A percentile compares a stretch with the other conserved stretches of the same genome.
Evolutionary conservation across 2,113 vertebrate species (phyloP).

Genomic region (Entomyzon cyanotis): DNA sequence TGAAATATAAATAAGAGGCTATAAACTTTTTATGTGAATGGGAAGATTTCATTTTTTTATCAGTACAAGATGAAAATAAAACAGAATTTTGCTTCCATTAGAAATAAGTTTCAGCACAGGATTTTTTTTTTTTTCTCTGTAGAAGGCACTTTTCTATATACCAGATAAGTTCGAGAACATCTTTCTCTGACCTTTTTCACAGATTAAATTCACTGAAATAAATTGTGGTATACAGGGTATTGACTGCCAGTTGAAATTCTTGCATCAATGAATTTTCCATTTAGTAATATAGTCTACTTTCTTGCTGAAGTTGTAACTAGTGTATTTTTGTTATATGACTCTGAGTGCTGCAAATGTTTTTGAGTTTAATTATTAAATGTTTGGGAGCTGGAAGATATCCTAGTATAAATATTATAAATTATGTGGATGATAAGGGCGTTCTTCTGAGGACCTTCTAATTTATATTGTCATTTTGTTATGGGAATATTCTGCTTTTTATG

Average conservation of each 20-base stretch:
- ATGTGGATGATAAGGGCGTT: background rate
- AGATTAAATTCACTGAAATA: background rate
- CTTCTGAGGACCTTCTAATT: background rate
- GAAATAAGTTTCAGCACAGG: background rate
- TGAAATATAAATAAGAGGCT: background rate
- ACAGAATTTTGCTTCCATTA: background rate
- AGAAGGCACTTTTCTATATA: background rate
- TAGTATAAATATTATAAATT: background rate
- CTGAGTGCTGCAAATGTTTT: background rate
- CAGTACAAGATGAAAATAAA: background rate
- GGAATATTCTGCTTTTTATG: background rate
- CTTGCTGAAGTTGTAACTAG: background rate
- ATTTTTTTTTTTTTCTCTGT: background rate
- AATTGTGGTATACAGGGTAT: background rate
- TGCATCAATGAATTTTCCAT: background rate
- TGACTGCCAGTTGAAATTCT: background rate
- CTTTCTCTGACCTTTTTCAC: background rate
- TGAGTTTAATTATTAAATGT: background rate
- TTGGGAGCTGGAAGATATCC: background rate
- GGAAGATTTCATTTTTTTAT: background rate
- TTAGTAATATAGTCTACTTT: background rate
- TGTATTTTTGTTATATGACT: background rate
- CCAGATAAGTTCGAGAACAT: background rate
- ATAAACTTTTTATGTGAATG: background rate
- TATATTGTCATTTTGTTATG: background rate